phyloP scores from a whole-genome alignment of 2,113 vertebrate species.

The Hypocryptadius cinnamomeus region DNA sequence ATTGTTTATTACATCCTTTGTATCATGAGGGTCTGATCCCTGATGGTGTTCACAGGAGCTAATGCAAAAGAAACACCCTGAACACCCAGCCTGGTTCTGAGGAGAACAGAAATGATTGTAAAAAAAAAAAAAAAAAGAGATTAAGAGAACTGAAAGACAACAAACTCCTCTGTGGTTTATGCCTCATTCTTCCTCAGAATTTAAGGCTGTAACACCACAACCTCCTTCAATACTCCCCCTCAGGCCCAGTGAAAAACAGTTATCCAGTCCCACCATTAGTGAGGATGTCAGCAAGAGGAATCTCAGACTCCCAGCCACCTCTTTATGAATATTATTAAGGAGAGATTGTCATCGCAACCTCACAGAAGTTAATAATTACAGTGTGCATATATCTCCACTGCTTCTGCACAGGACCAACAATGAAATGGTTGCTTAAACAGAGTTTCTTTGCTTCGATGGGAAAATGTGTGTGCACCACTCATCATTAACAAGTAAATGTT shows the following conservation, averaged over 20 bases:
- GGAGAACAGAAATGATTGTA: background rate
- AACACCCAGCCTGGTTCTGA: background rate
- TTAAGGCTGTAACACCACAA: background rate
- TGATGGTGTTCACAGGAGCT: background rate
- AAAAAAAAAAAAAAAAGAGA: background rate
- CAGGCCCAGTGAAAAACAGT: background rate
- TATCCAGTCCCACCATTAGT: background rate
- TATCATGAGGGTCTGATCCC: background rate
- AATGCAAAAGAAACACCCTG: background rate
- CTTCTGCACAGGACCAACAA: slow-evolving; percentile 41
- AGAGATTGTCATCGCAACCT: background rate
- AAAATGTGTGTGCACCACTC: background rate
- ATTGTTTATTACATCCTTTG: background rate
- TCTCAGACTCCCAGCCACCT: background rate
- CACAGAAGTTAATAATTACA: slow-evolving; percentile 9
- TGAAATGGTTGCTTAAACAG: background rate
- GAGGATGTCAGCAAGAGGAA: background rate
- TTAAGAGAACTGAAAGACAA: background rate
- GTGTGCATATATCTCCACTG: background rate
- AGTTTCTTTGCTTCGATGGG: background rate
- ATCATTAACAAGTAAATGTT: slow-evolving; percentile 7
- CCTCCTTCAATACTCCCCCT: background rate
- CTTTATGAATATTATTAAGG: background rate
- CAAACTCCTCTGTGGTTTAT: background rate
- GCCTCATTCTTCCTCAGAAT: slow-evolving; percentile 8